phyloP scores from a whole-genome alignment of 2,113 vertebrate species.

The Microtus oregoni region DNA sequence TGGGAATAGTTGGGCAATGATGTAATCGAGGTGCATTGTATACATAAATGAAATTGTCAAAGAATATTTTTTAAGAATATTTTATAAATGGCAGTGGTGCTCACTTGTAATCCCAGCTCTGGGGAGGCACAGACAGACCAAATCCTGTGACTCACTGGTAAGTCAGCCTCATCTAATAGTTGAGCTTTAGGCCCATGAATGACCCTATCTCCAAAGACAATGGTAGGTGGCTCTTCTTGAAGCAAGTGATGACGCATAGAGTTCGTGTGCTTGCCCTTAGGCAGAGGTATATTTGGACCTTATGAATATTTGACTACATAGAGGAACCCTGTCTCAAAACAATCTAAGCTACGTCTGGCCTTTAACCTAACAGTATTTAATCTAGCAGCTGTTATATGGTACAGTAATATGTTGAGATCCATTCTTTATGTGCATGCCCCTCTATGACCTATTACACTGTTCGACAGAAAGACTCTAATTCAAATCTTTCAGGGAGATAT shows the following conservation, averaged over 20 bases:
- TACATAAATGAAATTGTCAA: neutral
- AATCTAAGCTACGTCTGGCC: neutral
- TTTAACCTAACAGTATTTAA: neutral
- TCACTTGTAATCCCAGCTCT: neutral
- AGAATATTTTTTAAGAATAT: neutral
- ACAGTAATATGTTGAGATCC: neutral
- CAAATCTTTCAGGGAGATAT: neutral
- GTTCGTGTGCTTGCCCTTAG: neutral
- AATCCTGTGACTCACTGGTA: neutral
- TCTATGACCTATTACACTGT: neutral
- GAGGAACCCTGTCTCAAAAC: neutral
- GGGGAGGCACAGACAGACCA: neutral
- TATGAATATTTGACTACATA: neutral
- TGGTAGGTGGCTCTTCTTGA: neutral
- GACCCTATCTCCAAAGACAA: neutral
- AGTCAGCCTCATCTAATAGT: neutral
- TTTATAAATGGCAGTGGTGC: neutral
- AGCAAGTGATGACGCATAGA: neutral
- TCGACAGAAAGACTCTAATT: neutral
- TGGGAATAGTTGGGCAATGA: too few species aligned
- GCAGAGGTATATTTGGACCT: neutral
- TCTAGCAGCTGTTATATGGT: neutral
- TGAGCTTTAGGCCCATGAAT: neutral
- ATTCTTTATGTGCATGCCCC: neutral
- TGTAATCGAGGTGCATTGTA: neutral